A percentile compares a stretch with the other conserved stretches of the same genome.
Evolutionary conservation across 2,113 vertebrate genomes (phyloP).

Genomic region (Connochaetes taurinus): DNA sequence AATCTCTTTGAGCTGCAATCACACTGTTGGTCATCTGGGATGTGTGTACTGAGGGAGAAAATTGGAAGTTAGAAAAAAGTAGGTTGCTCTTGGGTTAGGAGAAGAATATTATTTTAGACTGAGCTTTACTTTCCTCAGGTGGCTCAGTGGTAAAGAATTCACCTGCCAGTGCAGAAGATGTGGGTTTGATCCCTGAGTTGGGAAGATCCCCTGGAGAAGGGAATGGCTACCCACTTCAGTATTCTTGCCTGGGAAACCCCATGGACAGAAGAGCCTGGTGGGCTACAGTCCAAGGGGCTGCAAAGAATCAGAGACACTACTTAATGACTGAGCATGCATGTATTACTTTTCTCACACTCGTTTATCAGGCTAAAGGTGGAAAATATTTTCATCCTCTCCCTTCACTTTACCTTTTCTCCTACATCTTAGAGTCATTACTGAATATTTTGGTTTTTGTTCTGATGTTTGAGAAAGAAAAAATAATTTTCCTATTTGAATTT

Average conservation of each 20-base stretch:
- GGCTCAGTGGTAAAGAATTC: neutral
- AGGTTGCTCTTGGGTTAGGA: neutral
- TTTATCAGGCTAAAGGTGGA: neutral
- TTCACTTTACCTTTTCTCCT: neutral
- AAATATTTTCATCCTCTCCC: neutral
- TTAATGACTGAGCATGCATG: neutral
- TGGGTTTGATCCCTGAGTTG: neutral
- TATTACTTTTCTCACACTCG: neutral
- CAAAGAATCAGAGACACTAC: neutral
- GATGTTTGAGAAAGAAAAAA: neutral
- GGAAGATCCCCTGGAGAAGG: neutral
- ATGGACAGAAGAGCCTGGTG: neutral
- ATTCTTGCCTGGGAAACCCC: neutral
- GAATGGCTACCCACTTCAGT: neutral
- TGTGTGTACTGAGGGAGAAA: neutral
- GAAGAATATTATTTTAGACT: neutral
- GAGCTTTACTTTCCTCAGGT: neutral
- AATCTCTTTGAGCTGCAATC: neutral
- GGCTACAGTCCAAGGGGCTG: neutral
- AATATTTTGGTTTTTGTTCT: neutral
- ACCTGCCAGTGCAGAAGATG: neutral
- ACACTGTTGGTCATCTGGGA: neutral
- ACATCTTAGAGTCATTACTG: neutral
- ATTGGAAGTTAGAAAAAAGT: neutral
- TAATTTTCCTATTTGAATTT: conserved; percentile 27